Evolutionary conservation across 2,113 vertebrate species (phyloP), one percentile per base, ranked within the genome.

Genomic region (Loxodonta africana): DNA sequence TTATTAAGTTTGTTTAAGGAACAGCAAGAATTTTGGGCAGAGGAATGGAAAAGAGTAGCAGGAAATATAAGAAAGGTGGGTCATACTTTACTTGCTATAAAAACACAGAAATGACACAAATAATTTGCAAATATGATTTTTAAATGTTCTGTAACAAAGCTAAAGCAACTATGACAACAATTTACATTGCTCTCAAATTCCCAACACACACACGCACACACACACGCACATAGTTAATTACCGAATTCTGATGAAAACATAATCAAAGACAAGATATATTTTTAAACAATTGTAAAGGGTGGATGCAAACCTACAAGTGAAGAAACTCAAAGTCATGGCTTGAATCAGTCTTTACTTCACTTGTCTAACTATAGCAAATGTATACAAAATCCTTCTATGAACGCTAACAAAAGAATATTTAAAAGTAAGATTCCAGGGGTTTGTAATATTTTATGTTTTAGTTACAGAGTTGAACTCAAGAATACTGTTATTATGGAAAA

Each of bases 401-500:
- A 95, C 91, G 87, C 73, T 93, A 93, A 95, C 83, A 92, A 91
- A 92, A 95, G 51, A 90, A 37, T 93, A 94, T 87, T 95, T 88
- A 69, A 90, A 53, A 53, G 5, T 8, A 12, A 53, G 51, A 53
- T 53, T 7, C 51, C 28, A 92, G 89, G 93, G 96, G 65, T 71
- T 93, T 92, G 20, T 60, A 93, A 88, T 82, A 81, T 86, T 37
- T 74, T 74, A 71, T 85, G 37, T 85, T 88, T 82, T 69, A 74
- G 77, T 44, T 94, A 30, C 84, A 85, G 95, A 73, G 93, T 8
- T 85, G 33, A 20, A 80, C 44, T 94, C 14, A 95, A 76, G 83
- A 97, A 91, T 95, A 62, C 48, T 93, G 73, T 73, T 90, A 76
- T 96, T 96, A 85, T 94, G 78, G 92, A 93, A 91, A 51, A 97